A percentile compares a stretch with the other conserved stretches of the same genome.
Conservation (phyloP, 2,797 vertebrate genomes). For the Rhinoraja longicauda region DNA sequence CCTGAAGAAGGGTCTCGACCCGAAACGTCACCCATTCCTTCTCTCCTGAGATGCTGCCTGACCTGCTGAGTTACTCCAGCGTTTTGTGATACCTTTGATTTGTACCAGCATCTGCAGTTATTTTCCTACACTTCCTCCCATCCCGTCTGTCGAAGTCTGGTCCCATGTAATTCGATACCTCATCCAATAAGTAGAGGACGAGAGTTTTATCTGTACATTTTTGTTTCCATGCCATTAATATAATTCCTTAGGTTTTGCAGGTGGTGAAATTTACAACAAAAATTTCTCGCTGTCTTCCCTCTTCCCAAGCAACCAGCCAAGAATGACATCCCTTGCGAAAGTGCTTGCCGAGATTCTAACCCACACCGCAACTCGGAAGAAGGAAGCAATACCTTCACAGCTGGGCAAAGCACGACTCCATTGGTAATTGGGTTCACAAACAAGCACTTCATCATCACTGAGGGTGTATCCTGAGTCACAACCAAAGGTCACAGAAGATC, state of each 20-base stretch:
- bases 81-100: no score
- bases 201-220: background rate
- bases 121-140: background rate
- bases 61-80: no score
- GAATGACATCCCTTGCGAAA: background rate
- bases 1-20: no score
- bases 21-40: no score
- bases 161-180: background rate
- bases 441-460: conserved; percentile 78
- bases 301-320: background rate
- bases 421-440: conserved; percentile 98
- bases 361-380: background rate
- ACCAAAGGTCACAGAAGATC: conserved; percentile 87
- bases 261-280: background rate
- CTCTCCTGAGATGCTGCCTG: no score
- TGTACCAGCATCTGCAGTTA: no score
- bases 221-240: background rate
- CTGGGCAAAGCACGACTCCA: conserved; percentile 94
- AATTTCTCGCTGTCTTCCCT: background rate
- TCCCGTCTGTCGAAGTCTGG: no score
- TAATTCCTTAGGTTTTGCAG: background rate
- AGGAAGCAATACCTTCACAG: conserved; percentile 75
- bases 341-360: background rate
- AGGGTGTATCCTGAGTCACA: conserved; percentile 91
- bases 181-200: background rate